Evolutionary conservation across 2,888 invertebrate species (phyloP), one percentile per base, ranked within the genome.

Genomic region (Pandemis corylana): DNA sequence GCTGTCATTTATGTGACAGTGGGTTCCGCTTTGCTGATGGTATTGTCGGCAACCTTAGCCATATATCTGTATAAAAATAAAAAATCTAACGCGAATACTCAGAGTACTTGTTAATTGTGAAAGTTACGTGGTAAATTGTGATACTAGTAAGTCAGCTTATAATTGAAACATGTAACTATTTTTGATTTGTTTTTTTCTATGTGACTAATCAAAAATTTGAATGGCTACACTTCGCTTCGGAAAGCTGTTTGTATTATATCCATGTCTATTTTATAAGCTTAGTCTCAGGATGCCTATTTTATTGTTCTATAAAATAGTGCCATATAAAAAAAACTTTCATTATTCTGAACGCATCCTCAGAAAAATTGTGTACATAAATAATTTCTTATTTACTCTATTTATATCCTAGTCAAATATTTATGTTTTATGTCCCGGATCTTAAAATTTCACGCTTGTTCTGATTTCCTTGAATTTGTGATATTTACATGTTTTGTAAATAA

Each of bases 221-320:
- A 83, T 83, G 83, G 84, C 85, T 84, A 79, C 83, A 82, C 68
- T 76, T 81, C 69, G 80, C 78, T 83, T 74, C 68, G 68, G 28
- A 76, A 68, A 66, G 63, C 62, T 73, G 59, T 73, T 64, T 49
- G 3, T 70, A 64, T 75, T 53, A 56, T 75, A 76, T 76, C 77
- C 77, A 76, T 80, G 77, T 77, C 77, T 68, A 66, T 70, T 77
- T 77, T 73, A 85, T 79, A 81, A 74, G 83, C 80, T 81, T 84
- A 83, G 76, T 76, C 74, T 81, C 76, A 78, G 83, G 83, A 87
- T 89, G 87, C 86, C 89, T 90, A 90, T 89, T 91, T 91, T 90
- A 90, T 90, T 85, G 76, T 72, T 83, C 80, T 80, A 86, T 92
- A 89, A 90, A 89, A 90, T 91, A 92, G 93, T 93, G 93, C 93